Evolutionary conservation across 2,797 vertebrate genomes (phyloP).

Genomic region (Ctenopoma kingsleyae): DNA sequence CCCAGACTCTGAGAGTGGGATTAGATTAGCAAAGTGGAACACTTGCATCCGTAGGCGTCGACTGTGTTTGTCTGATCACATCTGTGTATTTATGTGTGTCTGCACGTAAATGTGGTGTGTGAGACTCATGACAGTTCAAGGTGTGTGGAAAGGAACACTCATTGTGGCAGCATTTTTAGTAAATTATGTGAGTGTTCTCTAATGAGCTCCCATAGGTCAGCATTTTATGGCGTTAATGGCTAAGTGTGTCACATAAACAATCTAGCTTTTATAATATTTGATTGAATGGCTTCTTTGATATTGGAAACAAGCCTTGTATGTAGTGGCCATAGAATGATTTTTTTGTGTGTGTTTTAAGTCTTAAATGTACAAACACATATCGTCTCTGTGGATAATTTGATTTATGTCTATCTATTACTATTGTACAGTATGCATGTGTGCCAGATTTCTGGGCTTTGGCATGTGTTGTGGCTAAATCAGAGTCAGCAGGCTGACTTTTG

Average conservation of each 20-base stretch:
- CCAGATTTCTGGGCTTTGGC: slow-evolving; percentile 23
- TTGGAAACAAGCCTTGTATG: slow-evolving; percentile 26
- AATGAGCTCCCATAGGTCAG: slow-evolving; percentile 40
- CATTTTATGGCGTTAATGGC: slow-evolving; percentile 50
- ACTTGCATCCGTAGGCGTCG: slow-evolving; percentile 57
- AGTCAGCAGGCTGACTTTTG: slow-evolving; percentile 31
- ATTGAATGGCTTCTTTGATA: slow-evolving; percentile 45
- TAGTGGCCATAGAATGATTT: slow-evolving; percentile 6
- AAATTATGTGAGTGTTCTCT: slow-evolving; percentile 45
- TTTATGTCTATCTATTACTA: slow-evolving; percentile 11
- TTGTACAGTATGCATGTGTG: slow-evolving; percentile 14
- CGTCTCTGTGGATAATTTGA: background rate
- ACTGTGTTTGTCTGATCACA: slow-evolving; percentile 56
- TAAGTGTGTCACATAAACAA: slow-evolving; percentile 51
- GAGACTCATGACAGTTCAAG: slow-evolving; percentile 49
- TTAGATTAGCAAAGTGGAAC: slow-evolving; percentile 70
- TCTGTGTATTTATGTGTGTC: slow-evolving; percentile 64
- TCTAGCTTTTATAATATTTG: slow-evolving; percentile 47
- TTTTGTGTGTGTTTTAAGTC: background rate
- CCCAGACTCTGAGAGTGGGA: slow-evolving; percentile 75
- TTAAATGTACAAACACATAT: background rate
- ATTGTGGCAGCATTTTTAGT: slow-evolving; percentile 54
- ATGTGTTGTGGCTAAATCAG: slow-evolving; percentile 52
- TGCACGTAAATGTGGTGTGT: slow-evolving; percentile 36
- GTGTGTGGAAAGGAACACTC: slow-evolving; percentile 65